Evolutionary conservation across 2,113 vertebrate species (phyloP).

Genomic region (Lonchura striata): DNA sequence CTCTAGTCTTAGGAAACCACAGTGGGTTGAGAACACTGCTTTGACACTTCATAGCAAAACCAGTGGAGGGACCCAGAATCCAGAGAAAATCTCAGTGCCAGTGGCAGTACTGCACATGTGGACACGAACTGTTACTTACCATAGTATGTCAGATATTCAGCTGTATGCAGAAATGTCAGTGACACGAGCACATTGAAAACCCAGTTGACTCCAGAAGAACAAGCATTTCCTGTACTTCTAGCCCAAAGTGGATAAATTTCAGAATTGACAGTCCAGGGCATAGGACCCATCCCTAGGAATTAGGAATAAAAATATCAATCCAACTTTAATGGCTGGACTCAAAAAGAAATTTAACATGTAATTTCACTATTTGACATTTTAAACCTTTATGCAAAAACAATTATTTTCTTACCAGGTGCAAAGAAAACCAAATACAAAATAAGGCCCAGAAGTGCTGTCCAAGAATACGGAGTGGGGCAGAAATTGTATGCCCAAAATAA

Average conservation of each 20-base stretch:
- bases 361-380: neutral
- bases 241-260: conserved; percentile 99
- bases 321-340: neutral
- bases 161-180: conserved; percentile 92
- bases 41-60: neutral
- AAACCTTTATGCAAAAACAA: neutral
- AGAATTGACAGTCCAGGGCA: conserved; percentile 99
- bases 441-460: conserved; percentile 90
- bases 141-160: conserved; percentile 94
- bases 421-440: conserved; percentile 91
- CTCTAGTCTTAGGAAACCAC: neutral
- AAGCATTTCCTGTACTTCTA: conserved; percentile 95
- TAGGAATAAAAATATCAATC: neutral
- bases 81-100: neutral
- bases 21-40: neutral
- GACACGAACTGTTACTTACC: conserved; percentile 72
- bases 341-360: neutral
- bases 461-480: conserved; percentile 92
- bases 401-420: conserved; percentile 84
- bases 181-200: conserved; percentile 95
- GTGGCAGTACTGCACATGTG: neutral
- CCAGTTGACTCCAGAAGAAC: conserved; percentile 95
- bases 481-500: conserved; percentile 96
- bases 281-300: conserved; percentile 90
- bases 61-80: neutral